These are phyloP conservation scores for Cossypha niveicapilla DNA, from an alignment of 2,797 vertebrate species.

Conservation along the genomic window DNA sequence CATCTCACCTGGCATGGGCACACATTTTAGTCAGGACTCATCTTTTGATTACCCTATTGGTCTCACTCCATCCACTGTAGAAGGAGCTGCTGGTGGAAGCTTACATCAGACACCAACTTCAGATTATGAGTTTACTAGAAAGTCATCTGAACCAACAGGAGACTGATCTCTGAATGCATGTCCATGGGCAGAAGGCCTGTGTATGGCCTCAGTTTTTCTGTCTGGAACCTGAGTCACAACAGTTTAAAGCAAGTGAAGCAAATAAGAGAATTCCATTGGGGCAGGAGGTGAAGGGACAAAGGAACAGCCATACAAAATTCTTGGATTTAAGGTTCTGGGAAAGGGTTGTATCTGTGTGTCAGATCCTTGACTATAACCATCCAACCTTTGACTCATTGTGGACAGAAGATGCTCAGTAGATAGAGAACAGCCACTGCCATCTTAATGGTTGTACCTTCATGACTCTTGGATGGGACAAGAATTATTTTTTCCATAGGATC, in stretches of 20 bases:
- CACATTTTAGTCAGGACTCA: background rate
- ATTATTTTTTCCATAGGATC: background rate
- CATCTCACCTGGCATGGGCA: background rate
- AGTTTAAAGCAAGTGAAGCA: background rate
- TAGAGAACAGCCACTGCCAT: background rate
- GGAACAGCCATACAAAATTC: background rate
- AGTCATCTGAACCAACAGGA: background rate
- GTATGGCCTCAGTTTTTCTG: background rate
- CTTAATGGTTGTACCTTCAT: background rate
- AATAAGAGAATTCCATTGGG: background rate
- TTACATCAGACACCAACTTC: background rate
- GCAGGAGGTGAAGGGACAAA: background rate
- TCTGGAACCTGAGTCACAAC: background rate
- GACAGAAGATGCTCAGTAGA: background rate
- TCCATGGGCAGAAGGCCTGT: background rate
- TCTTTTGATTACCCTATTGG: background rate
- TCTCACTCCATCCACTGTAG: background rate
- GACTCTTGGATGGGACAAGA: background rate
- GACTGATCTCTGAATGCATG: background rate
- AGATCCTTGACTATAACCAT: background rate
- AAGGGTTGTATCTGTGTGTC: background rate
- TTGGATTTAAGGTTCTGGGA: background rate
- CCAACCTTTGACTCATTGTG: background rate
- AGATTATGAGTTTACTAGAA: background rate
- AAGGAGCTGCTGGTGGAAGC: background rate